phyloP scores from a whole-genome alignment of 2,797 vertebrate species.

The Micrastur ruficollis region DNA sequence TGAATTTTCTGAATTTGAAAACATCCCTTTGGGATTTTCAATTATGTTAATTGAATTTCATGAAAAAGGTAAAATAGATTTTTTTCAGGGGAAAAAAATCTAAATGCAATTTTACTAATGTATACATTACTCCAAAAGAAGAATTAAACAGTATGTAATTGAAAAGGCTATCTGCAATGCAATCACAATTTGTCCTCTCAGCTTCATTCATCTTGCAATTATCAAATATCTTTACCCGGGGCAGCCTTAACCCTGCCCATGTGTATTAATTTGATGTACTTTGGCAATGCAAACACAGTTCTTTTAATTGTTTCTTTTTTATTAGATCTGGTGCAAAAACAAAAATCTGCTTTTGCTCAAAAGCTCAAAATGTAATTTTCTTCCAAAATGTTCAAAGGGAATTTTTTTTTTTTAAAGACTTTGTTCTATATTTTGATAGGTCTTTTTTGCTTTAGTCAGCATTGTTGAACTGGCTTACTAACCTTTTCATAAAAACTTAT shows the following conservation, averaged over 20 bases:
- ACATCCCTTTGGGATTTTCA: background rate
- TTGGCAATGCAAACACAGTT: background rate
- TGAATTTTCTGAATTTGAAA: background rate
- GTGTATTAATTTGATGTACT: background rate
- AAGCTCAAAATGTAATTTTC: background rate
- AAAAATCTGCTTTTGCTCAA: background rate
- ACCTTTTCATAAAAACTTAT: background rate
- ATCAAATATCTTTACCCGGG: background rate
- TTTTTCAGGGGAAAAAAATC: background rate
- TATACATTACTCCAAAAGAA: background rate
- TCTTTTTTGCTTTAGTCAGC: background rate
- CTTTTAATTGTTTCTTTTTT: background rate
- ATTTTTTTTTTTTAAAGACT: background rate
- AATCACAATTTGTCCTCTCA: background rate
- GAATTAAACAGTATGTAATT: background rate
- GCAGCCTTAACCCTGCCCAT: background rate
- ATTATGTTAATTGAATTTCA: background rate
- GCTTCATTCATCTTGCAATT: background rate
- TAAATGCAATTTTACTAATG: background rate
- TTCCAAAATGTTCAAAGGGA: background rate
- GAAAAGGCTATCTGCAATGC: background rate
- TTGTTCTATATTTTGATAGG: background rate
- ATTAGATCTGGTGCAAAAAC: background rate
- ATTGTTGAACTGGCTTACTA: background rate
- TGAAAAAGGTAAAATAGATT: background rate